Conservation (phyloP, 2,113 vertebrate species). For the Cygnus atratus region DNA sequence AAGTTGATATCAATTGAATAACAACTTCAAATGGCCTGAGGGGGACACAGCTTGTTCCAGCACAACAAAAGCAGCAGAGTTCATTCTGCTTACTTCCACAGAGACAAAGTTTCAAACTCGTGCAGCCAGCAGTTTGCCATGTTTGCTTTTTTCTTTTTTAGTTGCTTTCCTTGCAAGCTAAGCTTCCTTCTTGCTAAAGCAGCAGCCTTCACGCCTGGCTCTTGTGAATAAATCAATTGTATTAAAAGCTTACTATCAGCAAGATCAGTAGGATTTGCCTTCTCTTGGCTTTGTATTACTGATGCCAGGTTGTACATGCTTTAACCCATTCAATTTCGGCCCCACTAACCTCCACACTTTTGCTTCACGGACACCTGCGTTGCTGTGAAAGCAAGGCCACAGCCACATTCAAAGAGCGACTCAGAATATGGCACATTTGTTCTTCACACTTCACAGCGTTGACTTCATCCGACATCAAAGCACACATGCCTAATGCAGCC, state of each 20-base stretch:
- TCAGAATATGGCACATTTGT: accelerated
- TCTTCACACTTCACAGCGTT: too few relatives aligned
- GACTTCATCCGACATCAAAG: background rate
- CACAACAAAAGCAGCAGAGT: background rate
- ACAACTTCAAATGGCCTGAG: accelerated
- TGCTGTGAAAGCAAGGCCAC: background rate
- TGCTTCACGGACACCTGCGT: background rate
- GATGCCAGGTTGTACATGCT: accelerated
- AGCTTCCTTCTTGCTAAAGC: background rate
- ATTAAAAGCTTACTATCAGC: background rate
- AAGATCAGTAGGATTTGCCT: accelerated
- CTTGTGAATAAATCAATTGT: background rate
- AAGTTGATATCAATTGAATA: background rate
- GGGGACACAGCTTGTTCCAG: background rate
- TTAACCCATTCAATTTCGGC: accelerated
- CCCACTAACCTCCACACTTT: accelerated
- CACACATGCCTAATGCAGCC: background rate
- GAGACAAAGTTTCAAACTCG: accelerated
- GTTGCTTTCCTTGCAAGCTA: background rate
- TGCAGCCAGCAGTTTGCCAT: background rate
- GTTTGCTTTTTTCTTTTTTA: background rate
- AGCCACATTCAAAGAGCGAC: accelerated
- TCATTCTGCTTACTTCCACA: background rate
- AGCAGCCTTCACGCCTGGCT: background rate
- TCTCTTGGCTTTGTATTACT: background rate